Percentiles rank a stretch among this genome's conserved stretches.
phyloP scores from a whole-genome alignment of 2,797 vertebrate genomes.

The Brachymystax lenok region DNA sequence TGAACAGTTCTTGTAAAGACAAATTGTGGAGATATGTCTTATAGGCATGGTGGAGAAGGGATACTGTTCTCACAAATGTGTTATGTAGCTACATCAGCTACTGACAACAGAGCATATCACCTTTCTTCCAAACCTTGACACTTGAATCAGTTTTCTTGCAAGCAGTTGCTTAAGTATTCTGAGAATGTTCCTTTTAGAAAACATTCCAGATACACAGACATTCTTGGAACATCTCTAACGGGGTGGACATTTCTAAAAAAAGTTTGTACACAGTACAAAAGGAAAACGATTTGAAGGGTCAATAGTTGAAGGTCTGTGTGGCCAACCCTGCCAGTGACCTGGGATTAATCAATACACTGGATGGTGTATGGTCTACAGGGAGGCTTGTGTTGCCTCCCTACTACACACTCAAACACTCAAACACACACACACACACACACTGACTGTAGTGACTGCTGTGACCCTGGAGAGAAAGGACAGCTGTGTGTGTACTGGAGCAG shows the following conservation, averaged over 20 bases:
- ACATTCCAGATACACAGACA: neutral
- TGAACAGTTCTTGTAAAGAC: neutral
- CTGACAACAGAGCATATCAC: neutral
- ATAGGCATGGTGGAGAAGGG: neutral
- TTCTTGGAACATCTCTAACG: neutral
- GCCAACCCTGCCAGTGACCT: neutral
- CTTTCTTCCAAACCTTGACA: neutral
- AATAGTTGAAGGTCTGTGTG: too few species aligned
- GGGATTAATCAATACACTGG: neutral
- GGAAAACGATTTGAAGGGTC: neutral
- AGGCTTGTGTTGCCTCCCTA: neutral
- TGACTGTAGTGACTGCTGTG: constrained; percentile 31
- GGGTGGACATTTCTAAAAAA: neutral
- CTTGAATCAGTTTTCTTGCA: neutral
- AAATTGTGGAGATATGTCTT: neutral
- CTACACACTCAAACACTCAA: constrained; percentile 22
- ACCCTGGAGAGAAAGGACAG: constrained; percentile 73
- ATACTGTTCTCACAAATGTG: too few species aligned
- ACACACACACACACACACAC: neutral
- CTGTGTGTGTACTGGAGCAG: constrained; percentile 73
- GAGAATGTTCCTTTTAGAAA: neutral
- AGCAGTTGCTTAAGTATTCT: neutral
- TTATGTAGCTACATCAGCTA: neutral
- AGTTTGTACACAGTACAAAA: neutral
- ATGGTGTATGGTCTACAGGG: neutral